Conservation (phyloP, 2,113 vertebrate genomes). For the Pseudorectes ferrugineus region DNA sequence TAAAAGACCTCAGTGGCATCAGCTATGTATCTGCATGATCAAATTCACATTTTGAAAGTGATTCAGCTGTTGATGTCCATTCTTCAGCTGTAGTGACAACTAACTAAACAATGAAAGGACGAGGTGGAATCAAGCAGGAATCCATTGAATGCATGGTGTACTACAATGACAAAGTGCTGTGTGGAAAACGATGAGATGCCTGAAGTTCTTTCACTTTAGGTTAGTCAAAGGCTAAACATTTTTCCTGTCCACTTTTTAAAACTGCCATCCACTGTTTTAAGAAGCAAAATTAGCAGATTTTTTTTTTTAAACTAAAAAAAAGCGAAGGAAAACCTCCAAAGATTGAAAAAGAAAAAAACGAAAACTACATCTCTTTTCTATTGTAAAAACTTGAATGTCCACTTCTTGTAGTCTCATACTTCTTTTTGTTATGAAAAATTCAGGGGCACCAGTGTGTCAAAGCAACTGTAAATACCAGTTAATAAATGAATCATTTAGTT, state of each 20-base stretch:
- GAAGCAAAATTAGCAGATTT: background rate
- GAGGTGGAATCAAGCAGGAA: background rate
- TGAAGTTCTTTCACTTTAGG: background rate
- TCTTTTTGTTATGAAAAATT: background rate
- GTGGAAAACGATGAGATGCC: background rate
- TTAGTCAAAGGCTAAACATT: background rate
- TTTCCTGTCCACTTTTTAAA: background rate
- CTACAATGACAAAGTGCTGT: background rate
- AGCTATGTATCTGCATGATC: background rate
- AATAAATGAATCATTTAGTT: background rate
- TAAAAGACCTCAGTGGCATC: background rate
- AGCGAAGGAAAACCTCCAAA: background rate
- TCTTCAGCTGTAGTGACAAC: background rate
- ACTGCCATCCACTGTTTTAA: background rate
- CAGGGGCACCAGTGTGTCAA: background rate
- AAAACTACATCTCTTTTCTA: background rate
- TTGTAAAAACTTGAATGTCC: background rate
- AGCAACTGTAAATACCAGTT: background rate
- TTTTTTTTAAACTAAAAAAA: background rate
- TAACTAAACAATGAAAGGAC: background rate
- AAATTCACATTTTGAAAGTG: background rate
- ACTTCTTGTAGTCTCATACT: background rate
- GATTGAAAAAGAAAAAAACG: background rate
- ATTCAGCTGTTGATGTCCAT: background rate
- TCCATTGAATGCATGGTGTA: background rate